Percentiles rank a stretch among this genome's conserved stretches.
phyloP scores from a whole-genome alignment of 2,888 invertebrate genomes.

The Ephialtes manifestator region DNA sequence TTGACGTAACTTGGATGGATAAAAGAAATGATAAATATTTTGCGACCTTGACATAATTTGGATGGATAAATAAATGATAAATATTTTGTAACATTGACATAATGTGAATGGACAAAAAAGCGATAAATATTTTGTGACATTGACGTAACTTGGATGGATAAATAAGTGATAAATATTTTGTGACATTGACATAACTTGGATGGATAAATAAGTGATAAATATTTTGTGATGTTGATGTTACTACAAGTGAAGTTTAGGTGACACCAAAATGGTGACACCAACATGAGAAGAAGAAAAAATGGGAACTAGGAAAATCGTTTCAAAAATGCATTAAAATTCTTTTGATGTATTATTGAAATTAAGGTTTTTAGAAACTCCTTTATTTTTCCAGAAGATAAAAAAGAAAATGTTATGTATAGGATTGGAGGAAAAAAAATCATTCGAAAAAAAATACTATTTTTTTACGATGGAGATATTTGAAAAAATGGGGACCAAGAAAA shows the following conservation, averaged over 20 bases:
- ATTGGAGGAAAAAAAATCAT: not conserved
- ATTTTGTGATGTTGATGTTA: not conserved
- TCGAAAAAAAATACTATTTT: no score
- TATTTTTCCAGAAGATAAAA: not conserved
- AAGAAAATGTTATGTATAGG: no score
- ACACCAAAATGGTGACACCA: not conserved
- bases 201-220: not conserved
- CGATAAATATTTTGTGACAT: no score
- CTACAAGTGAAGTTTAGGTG: not conserved
- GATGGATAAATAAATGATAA: no score
- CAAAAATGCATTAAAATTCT: not conserved
- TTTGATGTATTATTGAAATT: not conserved
- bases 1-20: no score
- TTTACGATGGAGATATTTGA: no score
- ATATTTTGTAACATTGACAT: no score
- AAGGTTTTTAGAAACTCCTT: not conserved
- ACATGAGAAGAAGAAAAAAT: not conserved
- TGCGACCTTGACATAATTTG: no score
- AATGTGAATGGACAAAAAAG: no score
- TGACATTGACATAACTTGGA: not conserved
- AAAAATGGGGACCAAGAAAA: not conserved
- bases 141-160: no score
- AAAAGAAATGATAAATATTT: no score
- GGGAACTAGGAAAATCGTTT: not conserved
- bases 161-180: no score